These are phyloP conservation scores for Entelurus aequoreus DNA, from an alignment of 2,113 vertebrate genomes.

Conservation along the genomic window DNA sequence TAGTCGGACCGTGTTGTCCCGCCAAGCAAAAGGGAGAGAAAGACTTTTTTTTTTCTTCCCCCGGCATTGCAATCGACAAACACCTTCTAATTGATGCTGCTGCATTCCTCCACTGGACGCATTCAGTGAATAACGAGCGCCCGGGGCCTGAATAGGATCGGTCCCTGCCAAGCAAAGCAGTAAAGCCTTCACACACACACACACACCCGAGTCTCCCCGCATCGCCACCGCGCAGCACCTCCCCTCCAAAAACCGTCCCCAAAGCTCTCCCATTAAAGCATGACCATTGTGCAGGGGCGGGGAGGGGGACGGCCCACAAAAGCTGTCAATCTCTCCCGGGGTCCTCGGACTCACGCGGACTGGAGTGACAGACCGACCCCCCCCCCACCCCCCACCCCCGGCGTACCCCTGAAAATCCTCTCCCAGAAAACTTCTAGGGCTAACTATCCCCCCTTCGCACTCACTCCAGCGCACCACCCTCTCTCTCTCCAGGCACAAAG, in stretches of 20 bases:
- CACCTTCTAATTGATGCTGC: conserved; percentile 99
- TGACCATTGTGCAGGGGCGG: conserved; percentile 77
- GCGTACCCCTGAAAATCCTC: conserved; percentile 59
- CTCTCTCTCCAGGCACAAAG: conserved; percentile 86
- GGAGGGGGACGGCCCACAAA: conserved; percentile 89
- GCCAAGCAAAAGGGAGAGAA: conserved; percentile 83
- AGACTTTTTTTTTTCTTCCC: conserved; percentile 74
- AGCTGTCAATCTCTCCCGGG: conserved; percentile 93
- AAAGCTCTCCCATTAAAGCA: conserved; percentile 89
- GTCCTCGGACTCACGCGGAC: conserved; percentile 97
- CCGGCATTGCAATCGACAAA: conserved; percentile 92
- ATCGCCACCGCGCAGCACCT: conserved; percentile 55
- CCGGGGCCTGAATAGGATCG: conserved; percentile 74
- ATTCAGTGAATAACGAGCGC: conserved; percentile 96
- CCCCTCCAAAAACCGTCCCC: conserved; percentile 57
- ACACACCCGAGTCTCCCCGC: conserved; percentile 39
- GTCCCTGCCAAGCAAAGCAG: conserved; percentile 76
- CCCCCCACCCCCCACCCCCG: conserved; percentile 15
- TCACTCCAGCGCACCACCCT: conserved; percentile 32
- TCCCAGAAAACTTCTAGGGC: conserved; percentile 67
- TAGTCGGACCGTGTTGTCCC: conserved; percentile 83
- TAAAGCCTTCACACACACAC: conserved; percentile 61
- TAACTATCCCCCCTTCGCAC: conserved; percentile 60
- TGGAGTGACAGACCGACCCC: conserved; percentile 84
- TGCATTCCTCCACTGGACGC: conserved; percentile 93